Percentiles rank a stretch among this genome's conserved stretches.
phyloP scores from a whole-genome alignment of 2,797 vertebrate species.

The Tokudaia tokunoshimensis region DNA sequence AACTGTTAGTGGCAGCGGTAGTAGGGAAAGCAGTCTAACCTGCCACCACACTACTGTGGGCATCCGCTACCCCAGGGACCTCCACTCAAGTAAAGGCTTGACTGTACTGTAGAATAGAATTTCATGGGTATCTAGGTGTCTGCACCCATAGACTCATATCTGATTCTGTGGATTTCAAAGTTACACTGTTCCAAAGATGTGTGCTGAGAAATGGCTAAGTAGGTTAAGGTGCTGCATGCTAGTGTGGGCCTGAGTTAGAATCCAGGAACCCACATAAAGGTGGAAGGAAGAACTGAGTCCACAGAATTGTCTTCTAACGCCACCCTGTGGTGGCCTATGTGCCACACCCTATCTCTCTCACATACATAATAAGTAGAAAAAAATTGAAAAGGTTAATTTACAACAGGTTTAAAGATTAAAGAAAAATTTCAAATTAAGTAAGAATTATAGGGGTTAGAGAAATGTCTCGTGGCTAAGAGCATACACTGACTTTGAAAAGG shows the following conservation, averaged over 20 bases:
- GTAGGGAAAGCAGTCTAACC: background rate
- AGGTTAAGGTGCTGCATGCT: background rate
- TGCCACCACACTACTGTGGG: background rate
- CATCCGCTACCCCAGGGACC: background rate
- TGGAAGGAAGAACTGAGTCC: background rate
- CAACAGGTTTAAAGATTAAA: background rate
- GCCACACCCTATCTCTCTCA: background rate
- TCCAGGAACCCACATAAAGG: background rate
- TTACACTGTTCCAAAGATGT: background rate
- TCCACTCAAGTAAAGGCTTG: background rate
- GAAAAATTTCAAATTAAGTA: background rate
- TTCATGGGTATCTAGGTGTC: background rate
- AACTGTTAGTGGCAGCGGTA: background rate
- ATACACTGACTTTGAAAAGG: background rate
- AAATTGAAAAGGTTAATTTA: background rate
- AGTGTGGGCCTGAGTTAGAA: background rate
- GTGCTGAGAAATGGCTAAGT: background rate
- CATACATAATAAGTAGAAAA: background rate
- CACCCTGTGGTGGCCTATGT: accelerated
- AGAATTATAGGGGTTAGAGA: background rate
- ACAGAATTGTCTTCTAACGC: background rate
- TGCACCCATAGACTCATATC: too few species aligned
- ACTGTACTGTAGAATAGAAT: background rate
- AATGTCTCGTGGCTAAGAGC: background rate
- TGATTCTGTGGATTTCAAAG: background rate